phyloP scores from a whole-genome alignment of 2,888 invertebrate genomes.

The Metallyticus violacea region DNA sequence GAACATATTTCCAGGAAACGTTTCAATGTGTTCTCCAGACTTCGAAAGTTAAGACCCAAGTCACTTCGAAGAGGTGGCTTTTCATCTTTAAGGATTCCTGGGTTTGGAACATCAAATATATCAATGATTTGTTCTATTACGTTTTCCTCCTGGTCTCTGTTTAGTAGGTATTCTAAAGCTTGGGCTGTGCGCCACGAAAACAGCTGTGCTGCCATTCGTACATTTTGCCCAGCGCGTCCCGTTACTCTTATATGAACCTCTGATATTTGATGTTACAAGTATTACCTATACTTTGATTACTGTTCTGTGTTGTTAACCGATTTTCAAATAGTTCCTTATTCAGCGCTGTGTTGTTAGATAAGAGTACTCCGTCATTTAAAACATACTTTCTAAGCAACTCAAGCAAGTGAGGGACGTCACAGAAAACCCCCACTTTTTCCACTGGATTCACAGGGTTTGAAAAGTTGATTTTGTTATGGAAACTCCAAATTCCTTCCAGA shows the following conservation, averaged over 20 bases:
- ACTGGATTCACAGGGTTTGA: background rate
- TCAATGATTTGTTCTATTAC: background rate
- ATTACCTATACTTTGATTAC: background rate
- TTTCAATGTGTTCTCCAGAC: background rate
- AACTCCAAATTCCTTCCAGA: background rate
- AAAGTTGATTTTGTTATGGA: background rate
- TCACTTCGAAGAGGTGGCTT: background rate
- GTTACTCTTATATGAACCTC: background rate
- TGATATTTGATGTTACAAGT: background rate
- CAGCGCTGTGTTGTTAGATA: background rate
- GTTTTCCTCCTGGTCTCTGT: background rate
- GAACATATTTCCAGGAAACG: background rate
- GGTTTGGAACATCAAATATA: background rate
- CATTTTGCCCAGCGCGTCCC: background rate
- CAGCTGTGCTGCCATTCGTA: background rate
- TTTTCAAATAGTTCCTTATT: background rate
- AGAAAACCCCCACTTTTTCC: background rate
- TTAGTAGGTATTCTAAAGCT: too few species aligned
- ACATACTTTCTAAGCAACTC: background rate
- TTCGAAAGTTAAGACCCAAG: background rate
- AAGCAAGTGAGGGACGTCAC: background rate
- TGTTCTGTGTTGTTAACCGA: background rate
- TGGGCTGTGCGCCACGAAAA: background rate
- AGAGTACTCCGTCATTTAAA: background rate
- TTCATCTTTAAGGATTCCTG: background rate